Evolutionary conservation across 2,113 vertebrate species (phyloP).

Genomic region (Hemibagrus wyckioides): DNA sequence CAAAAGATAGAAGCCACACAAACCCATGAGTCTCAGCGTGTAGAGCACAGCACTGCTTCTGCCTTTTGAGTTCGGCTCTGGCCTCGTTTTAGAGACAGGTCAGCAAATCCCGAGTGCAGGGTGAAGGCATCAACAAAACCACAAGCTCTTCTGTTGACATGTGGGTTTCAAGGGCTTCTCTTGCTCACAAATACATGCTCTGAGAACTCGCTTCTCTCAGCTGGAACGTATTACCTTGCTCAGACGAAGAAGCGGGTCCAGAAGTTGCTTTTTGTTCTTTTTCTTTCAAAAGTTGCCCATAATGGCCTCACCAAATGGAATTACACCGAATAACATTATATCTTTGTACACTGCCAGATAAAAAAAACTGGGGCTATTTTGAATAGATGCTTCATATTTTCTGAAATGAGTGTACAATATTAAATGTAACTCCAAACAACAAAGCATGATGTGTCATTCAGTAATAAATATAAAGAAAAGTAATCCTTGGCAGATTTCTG

Average conservation of each 20-base stretch:
- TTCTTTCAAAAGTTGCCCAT: not conserved
- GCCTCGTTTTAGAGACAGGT: conserved; percentile 59
- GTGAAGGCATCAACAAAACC: conserved; percentile 53
- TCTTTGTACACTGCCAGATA: not conserved
- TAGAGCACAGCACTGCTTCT: not conserved
- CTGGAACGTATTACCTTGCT: conserved; percentile 34
- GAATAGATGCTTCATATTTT: not conserved
- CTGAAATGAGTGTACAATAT: not conserved
- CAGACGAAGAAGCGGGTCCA: conserved; percentile 25
- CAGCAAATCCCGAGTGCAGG: conserved; percentile 48
- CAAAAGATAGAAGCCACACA: conserved; percentile 2
- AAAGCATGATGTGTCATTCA: not conserved
- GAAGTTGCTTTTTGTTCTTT: conserved; percentile 8
- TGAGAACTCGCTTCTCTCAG: conserved; percentile 22
- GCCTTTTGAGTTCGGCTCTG: conserved; percentile 34
- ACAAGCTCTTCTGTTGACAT: conserved; percentile 42
- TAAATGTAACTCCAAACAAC: not conserved
- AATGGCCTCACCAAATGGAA: not conserved
- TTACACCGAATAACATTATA: not conserved
- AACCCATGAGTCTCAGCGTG: conserved; percentile 8
- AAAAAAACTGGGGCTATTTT: not conserved
- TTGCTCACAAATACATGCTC: conserved; percentile 21
- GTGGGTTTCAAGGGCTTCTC: conserved; percentile 34
- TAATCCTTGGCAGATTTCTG: not conserved
- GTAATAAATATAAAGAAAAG: not conserved